These are phyloP conservation scores for Heliornis fulica DNA, from an alignment of 2,113 vertebrate genomes.

Conservation along the genomic window DNA sequence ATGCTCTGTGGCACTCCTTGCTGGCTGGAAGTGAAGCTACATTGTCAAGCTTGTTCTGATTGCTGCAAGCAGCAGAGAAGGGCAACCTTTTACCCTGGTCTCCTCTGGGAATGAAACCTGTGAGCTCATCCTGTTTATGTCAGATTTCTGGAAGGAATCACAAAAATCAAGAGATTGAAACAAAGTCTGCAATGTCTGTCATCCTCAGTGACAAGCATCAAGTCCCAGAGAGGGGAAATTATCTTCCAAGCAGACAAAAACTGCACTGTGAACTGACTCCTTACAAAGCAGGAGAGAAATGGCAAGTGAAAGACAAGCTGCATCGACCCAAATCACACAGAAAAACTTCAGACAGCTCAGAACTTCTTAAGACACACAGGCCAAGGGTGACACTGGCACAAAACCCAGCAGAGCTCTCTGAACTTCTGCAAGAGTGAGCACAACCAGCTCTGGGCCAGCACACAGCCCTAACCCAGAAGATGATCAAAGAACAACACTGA, in stretches of 20 bases:
- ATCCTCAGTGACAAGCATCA: background rate
- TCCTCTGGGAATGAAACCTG: background rate
- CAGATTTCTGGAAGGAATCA: background rate
- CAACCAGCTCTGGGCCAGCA: background rate
- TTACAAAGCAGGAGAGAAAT: background rate
- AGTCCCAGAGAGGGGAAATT: background rate
- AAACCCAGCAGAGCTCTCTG: background rate
- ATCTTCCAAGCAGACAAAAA: background rate
- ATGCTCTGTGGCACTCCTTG: background rate
- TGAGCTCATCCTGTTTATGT: background rate
- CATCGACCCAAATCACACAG: background rate
- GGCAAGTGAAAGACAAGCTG: rapidly evolving
- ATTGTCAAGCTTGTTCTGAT: rapidly evolving
- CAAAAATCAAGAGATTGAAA: background rate
- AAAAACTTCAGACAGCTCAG: background rate
- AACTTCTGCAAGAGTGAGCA: background rate
- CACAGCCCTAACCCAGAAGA: background rate
- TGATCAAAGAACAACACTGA: background rate
- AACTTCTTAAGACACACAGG: background rate
- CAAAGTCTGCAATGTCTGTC: background rate
- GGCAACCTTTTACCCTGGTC: background rate
- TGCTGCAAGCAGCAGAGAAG: background rate
- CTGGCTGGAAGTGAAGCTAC: background rate
- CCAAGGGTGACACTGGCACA: background rate
- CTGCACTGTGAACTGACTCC: background rate